Base-by-base conservation (phyloP, 2,888 invertebrate species). In the Gandaritis pyraliata region DNA sequence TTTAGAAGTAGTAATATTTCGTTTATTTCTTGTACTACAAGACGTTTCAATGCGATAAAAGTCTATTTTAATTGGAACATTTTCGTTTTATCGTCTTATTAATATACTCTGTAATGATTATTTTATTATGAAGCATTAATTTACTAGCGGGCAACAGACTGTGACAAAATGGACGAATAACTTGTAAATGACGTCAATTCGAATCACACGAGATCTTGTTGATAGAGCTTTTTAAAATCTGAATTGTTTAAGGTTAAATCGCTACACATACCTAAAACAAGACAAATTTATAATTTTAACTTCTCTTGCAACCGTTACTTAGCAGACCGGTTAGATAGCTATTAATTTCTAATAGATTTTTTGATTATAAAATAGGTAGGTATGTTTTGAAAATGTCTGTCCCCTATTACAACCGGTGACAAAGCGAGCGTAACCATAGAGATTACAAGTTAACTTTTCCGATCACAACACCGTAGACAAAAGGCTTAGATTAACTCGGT, bases 401-500 rank as follows among this genome's bases (percentile, higher is more conserved):
- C 58, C 61, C 64, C 61, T 55, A 62, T 23, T 61, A 66, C 61
- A 67, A 43, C 36, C n/a, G 58, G 39, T 55, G 62, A 68, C 54
- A 67, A 66, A 71, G 65, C 61, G 41, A 61, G 66, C 65, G 71
- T 57, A 70, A 80, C 86, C 88, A 85, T 86, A 82, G 85, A 88
- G 87, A 90, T 88, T 88, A 90, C 84, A 88, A 88, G 83, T 88
- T 84, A 90, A 90, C 88, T 90, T 90, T 88, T 87, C 86, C 87
- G 86, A 89, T 88, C 88, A 87, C 80, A 84, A 88, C 91, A 83
- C 87, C 89, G 85, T 84, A 90, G 89, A 90, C 90, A 90, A 90
- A 68, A 83, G 82, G 85, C 81, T 86, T 83, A 85, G 85, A 90
- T 90, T 89, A 88, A 83, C 84, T 87, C 84, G 90, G 86, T 66